Percentiles rank a stretch among this genome's conserved stretches.
Conservation (phyloP, 2,797 vertebrate genomes). For the Scleropages formosus region DNA sequence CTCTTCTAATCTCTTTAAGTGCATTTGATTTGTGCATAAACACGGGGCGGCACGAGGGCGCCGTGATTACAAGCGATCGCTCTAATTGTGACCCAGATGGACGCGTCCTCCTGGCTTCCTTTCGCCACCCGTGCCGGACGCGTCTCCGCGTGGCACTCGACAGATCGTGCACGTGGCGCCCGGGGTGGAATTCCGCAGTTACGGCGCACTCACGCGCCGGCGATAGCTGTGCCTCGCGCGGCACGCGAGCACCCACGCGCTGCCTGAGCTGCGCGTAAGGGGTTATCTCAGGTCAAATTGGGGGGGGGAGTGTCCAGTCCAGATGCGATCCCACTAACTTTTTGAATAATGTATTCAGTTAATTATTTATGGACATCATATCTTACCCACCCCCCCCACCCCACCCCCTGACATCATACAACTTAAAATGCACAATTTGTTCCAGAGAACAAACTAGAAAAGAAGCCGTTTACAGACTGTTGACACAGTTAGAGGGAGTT, state of each 20-base stretch:
- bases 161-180: not conserved
- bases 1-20: constrained; percentile 29
- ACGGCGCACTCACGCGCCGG: not conserved
- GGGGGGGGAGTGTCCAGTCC: not conserved
- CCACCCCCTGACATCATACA: too few relatives aligned
- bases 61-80: constrained; percentile 8
- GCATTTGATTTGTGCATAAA: constrained; percentile 15
- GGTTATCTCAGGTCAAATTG: not conserved
- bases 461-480: too few relatives aligned
- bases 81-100: not conserved
- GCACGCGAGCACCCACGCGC: not conserved
- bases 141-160: not conserved
- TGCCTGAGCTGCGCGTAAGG: not conserved
- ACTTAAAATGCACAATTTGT: too few relatives aligned
- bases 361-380: constrained; percentile 21
- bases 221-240: not conserved
- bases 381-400: too few relatives aligned
- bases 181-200: not conserved
- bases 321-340: not conserved
- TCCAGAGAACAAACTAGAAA: too few relatives aligned
- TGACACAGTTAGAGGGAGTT: too few relatives aligned
- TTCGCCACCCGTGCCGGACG: not conserved
- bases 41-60: not conserved
- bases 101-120: not conserved
- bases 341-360: not conserved